Base-by-base conservation (phyloP, 1,140 invertebrate genomes). In the Camponotus vicinus region DNA sequence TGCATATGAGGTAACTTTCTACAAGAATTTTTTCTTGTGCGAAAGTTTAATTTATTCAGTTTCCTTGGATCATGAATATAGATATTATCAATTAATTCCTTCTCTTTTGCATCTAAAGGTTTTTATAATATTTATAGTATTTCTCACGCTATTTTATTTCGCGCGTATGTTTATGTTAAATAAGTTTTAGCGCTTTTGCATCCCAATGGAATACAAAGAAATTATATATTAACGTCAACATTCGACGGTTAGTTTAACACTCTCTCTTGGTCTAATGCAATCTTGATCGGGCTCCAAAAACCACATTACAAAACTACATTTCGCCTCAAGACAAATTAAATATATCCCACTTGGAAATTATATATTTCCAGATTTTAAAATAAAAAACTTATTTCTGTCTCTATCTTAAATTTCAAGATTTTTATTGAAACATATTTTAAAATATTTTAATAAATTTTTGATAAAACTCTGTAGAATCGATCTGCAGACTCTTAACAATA, bases 241-340 rank as follows among this genome's bases (percentile, higher is more conserved):
- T 61, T 88, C 57, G 76, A 88, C 63, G 45, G 61, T 55, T 55
- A 63, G 15, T 57, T 57, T 76, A 52, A 63, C 8, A 6, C n/a
- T 57, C 37, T 13, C 27, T 27, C 1, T 27, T 27, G 27, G 27
- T 27, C 27, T 27, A 27, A 70, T 79, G 59, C 52, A 88, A 70
- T 77, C 27, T 69, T 70, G 73, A 78, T 76, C 78, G 78, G 89
- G 78, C 73, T 87, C 18, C 59, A 79, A 71, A 52, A 37, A 84
- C 67, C 71, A 69, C 61, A 45, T 42, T 42, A 32, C 34, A 82
- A 79, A 82, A 77, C 55, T 63, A 63, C 37, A 80, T 78, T 82
- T 86, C 75, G 37, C 80, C 57, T 73, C 37, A 73, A 87, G 63
- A 79, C 52, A 82, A 88, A 52, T 37, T 40, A 88, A 55, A 67